Conservation (phyloP, 2,888 invertebrate genomes). For the Ditula angustiorana region DNA sequence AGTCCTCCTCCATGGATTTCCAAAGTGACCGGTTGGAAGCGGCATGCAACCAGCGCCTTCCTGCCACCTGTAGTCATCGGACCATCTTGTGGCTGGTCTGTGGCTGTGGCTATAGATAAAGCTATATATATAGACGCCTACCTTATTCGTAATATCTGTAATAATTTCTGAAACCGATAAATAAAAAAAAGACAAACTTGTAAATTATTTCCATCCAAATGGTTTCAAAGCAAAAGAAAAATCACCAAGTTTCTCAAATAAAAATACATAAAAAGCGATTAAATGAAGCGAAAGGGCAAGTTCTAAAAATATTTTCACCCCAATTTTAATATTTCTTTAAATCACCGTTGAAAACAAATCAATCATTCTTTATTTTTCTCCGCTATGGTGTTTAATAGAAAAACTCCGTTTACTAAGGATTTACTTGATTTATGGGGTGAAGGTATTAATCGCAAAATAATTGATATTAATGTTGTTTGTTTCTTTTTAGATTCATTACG, state of each 20-base stretch:
- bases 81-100: no score
- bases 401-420: conserved; percentile 32
- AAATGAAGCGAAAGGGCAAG: conserved; percentile 25
- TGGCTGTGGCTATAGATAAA: no score
- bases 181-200: no score
- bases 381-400: conserved; percentile 27
- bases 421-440: conserved; percentile 41
- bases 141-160: no score
- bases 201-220: neutral
- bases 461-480: conserved; percentile 53
- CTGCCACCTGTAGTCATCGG: no score
- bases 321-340: conserved; percentile 32
- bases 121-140: no score
- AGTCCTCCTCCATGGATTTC: no score
- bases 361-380: conserved; percentile 35
- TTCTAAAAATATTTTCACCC: conserved; percentile 10
- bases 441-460: conserved; percentile 52
- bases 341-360: conserved; percentile 33
- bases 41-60: no score
- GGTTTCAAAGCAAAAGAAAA: neutral
- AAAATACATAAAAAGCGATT: neutral
- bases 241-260: neutral
- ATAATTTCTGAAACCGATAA: no score
- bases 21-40: no score
- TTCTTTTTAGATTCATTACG: conserved; percentile 28